phyloP scores from a whole-genome alignment of 92 coral and sea anemone genomes.

The Zoanthus gigantus region DNA sequence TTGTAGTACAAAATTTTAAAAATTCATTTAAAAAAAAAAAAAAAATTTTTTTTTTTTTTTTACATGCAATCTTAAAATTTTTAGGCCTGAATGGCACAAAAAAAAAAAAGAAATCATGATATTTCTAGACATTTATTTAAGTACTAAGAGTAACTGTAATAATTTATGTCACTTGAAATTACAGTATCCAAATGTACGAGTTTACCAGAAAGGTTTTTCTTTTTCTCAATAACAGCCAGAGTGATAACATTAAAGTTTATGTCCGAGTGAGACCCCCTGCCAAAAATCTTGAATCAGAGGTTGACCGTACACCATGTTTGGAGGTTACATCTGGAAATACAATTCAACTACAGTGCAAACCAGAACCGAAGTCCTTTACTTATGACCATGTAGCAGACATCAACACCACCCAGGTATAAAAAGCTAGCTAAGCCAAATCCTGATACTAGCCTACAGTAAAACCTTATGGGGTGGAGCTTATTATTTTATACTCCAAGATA shows the following conservation, averaged over 20 bases:
- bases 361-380: slow-evolving; percentile 95
- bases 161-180: background rate
- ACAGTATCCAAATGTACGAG: background rate
- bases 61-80: too few species aligned
- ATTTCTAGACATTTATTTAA: too few species aligned
- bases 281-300: slow-evolving; percentile 87
- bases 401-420: slow-evolving; percentile 93
- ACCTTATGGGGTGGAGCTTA: too few species aligned
- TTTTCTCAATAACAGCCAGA: slow-evolving; percentile 76
- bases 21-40: too few species aligned
- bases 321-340: slow-evolving; percentile 95
- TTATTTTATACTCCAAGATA: too few species aligned
- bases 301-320: slow-evolving; percentile 92
- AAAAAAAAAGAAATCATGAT: too few species aligned
- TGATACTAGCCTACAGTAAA: too few species aligned
- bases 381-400: slow-evolving; percentile 98
- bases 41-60: too few species aligned
- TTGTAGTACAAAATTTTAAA: too few species aligned
- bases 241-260: slow-evolving; percentile 95
- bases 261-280: slow-evolving; percentile 98
- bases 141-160: background rate
- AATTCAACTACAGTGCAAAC: slow-evolving; percentile 84
- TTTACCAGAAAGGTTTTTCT: background rate
- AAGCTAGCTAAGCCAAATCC: background rate
- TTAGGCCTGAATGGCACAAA: too few species aligned